Evolutionary conservation across 1,140 invertebrate species (phyloP), one percentile per base, ranked within the genome.

Genomic region (Bombus haemorrhoidalis): DNA sequence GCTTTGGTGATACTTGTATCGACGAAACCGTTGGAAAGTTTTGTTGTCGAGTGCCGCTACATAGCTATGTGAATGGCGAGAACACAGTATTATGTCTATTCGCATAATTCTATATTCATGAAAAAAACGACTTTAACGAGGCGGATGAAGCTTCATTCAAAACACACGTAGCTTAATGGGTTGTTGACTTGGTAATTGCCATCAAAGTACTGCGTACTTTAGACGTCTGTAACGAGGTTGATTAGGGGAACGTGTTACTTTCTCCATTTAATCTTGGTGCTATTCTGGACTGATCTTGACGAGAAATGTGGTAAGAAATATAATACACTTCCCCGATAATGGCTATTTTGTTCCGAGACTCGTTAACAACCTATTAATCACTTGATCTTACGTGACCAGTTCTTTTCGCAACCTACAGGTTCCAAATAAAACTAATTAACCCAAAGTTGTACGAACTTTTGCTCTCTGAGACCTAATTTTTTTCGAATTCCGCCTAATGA

Each of bases 171-270:
- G 64, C 73, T 88, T 86, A 88, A 90, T 91, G 83, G 86, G 77
- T 79, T 91, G 86, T 89, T 90, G 89, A 91, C 89, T 91, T 88
- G 89, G 81, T 90, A 88, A 91, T 90, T 88, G 71, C 78, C 83
- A 74, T 80, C 64, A 73, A 74, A 90, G 89, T 88, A 90, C 86
- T 81, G 68, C 83, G 86, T 91, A 88, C 86, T 86, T 90, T 86
- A 88, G 89, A 88, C 76, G 86, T 71, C 64, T 59, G 73, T 84
- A 81, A 90, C 81, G 69, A 88, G 86, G 68, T 15, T 78, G 66
- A 68, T 47, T n/a, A 75, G 64, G 53, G n/a, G 73, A 81, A 84
- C 83, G 78, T 86, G 84, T 91, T 90, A 83, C 81, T 69, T 43
- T 53, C 43, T 75, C 69, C 59, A 74, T 59, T 89, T 89, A 81